These are phyloP conservation scores for Vireo griseus DNA, from an alignment of 2,797 vertebrate genomes.

Conservation along the genomic window DNA sequence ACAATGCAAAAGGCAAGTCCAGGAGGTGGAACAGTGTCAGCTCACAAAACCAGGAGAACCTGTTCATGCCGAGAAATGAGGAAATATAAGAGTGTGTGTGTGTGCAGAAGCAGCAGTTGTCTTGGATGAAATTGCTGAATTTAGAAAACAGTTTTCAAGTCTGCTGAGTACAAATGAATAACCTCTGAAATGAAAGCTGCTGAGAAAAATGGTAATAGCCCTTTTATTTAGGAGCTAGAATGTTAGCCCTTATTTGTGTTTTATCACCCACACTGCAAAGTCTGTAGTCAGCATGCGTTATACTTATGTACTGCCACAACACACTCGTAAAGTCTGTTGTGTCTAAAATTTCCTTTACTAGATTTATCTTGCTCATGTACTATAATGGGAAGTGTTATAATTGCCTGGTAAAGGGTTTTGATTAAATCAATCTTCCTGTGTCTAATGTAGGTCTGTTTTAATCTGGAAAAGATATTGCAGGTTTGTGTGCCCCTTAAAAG, in stretches of 20 bases:
- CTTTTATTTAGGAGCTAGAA: neutral
- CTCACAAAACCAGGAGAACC: neutral
- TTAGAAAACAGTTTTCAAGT: neutral
- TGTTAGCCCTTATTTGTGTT: neutral
- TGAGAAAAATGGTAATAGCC: neutral
- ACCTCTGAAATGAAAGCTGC: neutral
- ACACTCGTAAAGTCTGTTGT: neutral
- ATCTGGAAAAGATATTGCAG: neutral
- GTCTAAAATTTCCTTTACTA: neutral
- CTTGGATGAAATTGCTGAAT: neutral
- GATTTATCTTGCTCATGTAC: neutral
- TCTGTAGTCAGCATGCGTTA: neutral
- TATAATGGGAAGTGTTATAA: neutral
- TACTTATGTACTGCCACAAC: neutral
- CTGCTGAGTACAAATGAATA: neutral
- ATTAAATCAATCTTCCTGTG: neutral
- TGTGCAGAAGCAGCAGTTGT: neutral
- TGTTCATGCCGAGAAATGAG: neutral
- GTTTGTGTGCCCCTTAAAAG: neutral
- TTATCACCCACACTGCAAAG: neutral
- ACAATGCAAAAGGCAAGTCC: neutral
- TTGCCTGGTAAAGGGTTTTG: neutral
- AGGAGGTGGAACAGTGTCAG: neutral
- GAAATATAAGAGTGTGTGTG: neutral
- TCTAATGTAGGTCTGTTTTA: neutral